These are phyloP conservation scores for Synergus japonicus DNA, from an alignment of 2,888 invertebrate species.

Conservation along the genomic window DNA sequence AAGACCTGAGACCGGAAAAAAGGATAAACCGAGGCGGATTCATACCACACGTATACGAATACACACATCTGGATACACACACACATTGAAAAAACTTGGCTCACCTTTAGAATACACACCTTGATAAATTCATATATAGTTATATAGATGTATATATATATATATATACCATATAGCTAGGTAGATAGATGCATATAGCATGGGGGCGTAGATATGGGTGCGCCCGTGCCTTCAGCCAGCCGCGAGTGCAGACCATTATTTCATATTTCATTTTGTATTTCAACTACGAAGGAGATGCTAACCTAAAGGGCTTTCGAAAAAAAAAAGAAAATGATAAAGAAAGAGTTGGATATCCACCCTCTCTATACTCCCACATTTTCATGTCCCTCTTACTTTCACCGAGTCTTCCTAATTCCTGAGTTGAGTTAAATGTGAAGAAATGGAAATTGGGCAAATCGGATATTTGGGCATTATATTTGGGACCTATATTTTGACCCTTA, in stretches of 20 bases:
- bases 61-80: neutral
- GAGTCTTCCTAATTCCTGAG: neutral
- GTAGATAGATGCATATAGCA: constrained; percentile 68
- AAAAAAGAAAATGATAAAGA: constrained; percentile 42
- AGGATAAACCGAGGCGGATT: constrained; percentile 66
- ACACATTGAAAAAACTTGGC: neutral
- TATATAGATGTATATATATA: constrained; percentile 53
- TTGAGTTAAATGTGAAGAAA: neutral
- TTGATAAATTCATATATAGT: constrained; percentile 41
- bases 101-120: constrained; percentile 53
- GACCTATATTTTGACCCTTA: too few relatives aligned
- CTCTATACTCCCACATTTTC: constrained; percentile 38
- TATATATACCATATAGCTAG: constrained; percentile 56
- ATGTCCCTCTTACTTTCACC: constrained; percentile 39
- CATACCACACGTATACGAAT: constrained; percentile 55
- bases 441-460: neutral
- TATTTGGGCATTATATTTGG: too few relatives aligned
- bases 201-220: constrained; percentile 78
- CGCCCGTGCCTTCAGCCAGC: constrained; percentile 75
- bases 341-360: constrained; percentile 44
- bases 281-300: constrained; percentile 69
- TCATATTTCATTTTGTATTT: constrained; percentile 77
- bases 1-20: constrained; percentile 54
- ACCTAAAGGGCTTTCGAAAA: constrained; percentile 64
- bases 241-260: constrained; percentile 77